These are phyloP conservation scores for Pantherophis guttatus DNA, from an alignment of 2,113 vertebrate genomes.

Conservation along the genomic window DNA sequence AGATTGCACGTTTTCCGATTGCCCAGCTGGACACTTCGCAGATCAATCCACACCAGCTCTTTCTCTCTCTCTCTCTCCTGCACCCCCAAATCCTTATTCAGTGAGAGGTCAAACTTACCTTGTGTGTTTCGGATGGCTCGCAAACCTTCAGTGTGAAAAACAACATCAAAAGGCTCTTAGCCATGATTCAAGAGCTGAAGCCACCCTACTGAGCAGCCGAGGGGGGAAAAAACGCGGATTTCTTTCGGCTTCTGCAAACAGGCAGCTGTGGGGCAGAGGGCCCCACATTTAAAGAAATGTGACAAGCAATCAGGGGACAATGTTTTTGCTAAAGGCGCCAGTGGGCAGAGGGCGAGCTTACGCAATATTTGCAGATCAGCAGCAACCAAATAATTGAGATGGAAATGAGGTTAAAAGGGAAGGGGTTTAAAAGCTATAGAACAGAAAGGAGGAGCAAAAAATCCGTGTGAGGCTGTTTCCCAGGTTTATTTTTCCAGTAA, in stretches of 20 bases:
- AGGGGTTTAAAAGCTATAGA: too few relatives aligned
- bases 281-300: slow-evolving; percentile 22
- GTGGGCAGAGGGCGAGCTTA: background rate
- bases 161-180: background rate
- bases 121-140: slow-evolving; percentile 20
- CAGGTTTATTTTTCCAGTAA: background rate
- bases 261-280: slow-evolving; percentile 34
- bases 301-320: background rate
- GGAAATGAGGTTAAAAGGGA: fast-evolving
- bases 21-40: background rate
- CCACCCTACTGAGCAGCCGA: fast-evolving
- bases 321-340: background rate
- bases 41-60: background rate
- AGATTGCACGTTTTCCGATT: background rate
- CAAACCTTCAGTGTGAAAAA: slow-evolving; percentile 40
- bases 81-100: background rate
- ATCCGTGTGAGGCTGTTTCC: background rate
- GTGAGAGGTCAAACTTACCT: slow-evolving; percentile 57
- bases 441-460: background rate
- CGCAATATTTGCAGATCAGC: slow-evolving; percentile 33
- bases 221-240: background rate
- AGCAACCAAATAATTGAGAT: background rate
- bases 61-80: background rate
- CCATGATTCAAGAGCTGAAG: slow-evolving; percentile 13
- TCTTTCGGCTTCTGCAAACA: background rate